Evolutionary conservation across 2,888 invertebrate genomes (phyloP), one percentile per base, ranked within the genome.

Genomic region (Acanthosepion lycidas): DNA sequence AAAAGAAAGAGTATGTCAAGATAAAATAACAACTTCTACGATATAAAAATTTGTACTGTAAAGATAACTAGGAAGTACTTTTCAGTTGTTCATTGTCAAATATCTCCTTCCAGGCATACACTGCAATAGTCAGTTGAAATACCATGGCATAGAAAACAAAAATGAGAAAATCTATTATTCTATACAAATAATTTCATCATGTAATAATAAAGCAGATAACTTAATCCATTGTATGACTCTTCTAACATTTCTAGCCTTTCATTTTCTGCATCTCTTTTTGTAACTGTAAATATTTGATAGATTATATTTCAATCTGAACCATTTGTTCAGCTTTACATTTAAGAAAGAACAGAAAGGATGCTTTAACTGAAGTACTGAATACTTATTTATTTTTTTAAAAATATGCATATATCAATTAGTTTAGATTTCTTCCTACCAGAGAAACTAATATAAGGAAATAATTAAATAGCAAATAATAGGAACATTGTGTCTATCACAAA

Each of bases 341-440:
- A 59, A 59, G 59, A 59, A 59, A 59, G 78, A 78, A 78, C 78
- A 78, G n/a, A n/a, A 78, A 78, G n/a, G n/a, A 78, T 78, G n/a
- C 78, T 78, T 78, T 78, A 5, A n/a, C n/a, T 78, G 12, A 78
- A 78, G n/a, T 78, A 78, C 23, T n/a, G 15, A 15, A 78, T 78
- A 12, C 78, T n/a, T 33, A n/a, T 78, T 78, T n/a, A 55, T 55
- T 59, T 59, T 20, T 23, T 12, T 33, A n/a, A 78, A 78, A n/a
- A 12, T 12, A 12, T 78, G 9, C 12, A 78, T 78, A 33, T 78
- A n/a, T 78, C n/a, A n/a, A 78, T 78, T 78, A 28, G n/a, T 78
- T 4, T 78, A 5, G 6, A 78, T 23, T 78, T 78, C 78, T 78
- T 59, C 20, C 4, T 33, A 23, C 33, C 28, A 78, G n/a, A n/a